Base-by-base conservation (phyloP, 2,888 invertebrate genomes). In the Drosophila cracens region DNA sequence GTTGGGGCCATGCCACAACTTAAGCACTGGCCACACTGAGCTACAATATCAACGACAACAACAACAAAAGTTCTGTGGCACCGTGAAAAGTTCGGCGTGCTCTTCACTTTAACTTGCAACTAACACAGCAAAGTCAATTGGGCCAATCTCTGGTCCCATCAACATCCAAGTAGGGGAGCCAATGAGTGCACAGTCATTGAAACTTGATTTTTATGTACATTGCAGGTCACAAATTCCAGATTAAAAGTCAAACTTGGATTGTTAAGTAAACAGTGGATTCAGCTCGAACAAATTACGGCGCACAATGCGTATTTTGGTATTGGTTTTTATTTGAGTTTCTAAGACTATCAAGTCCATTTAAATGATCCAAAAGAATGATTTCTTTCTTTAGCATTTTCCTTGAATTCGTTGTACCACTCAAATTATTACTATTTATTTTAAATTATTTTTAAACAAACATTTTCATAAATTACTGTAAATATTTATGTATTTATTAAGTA, bases 61-160 rank as follows among this genome's bases (percentile, higher is more conserved):
- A 34, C 11, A 21, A 3, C 51, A 43, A 16, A 71, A 72, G 64
- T 76, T 71, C 27, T 51, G 46, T 59, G 49, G 56, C 62, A 74
- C 63, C 38, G 71, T 67, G 54, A 38, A 58, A 81, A 72, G 67
- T 78, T 72, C 31, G 48, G 49, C 58, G 43, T 43, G 61, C 57
- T 27, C 36, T 31, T 29, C 18, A 27, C 59, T 68, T 43, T 34
- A 54, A 49, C 70, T 76, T 56, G 27, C 36, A 52, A 36, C 60
- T 43, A 54, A 65, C 64, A 72, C 48, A 38, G 56, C 68, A 68
- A 78, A 81, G 65, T 73, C 78, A 77, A 81, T 81, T 81, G 78
- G 78, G 64, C 49, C 81, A 71, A 81, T 81, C 81, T 76, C 60
- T 81, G 59, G 57, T 77, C 61, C 58, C 61, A 80, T 65, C 81